Evolutionary conservation across 53 echinoderm and acorn worm species (phyloP).

Genomic region (Mesocentrotus franciscanus): DNA sequence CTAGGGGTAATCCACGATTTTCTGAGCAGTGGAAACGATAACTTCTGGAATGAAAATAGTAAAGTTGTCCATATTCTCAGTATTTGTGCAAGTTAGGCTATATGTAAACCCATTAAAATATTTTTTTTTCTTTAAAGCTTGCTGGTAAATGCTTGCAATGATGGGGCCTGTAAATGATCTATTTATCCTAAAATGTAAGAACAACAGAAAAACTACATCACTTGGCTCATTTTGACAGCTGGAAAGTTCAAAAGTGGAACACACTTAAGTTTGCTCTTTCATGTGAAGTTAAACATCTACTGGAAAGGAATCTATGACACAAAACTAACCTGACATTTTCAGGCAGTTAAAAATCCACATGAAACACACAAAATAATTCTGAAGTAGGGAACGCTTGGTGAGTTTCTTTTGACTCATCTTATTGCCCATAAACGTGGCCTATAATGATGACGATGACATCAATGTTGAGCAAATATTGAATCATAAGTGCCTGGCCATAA

Average conservation of each 20-base stretch:
- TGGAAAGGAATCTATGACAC: neutral
- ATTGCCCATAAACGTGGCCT: constrained; percentile 8
- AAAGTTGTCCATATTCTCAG: neutral
- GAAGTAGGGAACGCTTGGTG: neutral
- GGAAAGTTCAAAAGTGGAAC: neutral
- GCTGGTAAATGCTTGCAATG: neutral
- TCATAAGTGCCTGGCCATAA: constrained; percentile 22
- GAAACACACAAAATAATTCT: neutral
- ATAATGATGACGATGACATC: constrained; percentile 12
- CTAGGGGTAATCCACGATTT: too few species aligned
- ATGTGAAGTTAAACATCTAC: neutral
- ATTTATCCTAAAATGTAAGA: neutral
- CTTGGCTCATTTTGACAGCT: neutral
- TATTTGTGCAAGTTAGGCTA: neutral
- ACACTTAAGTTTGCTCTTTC: neutral
- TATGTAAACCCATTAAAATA: too few species aligned
- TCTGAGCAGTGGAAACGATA: too few species aligned
- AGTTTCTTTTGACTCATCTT: neutral
- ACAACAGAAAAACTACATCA: neutral
- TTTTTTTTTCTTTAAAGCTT: too few species aligned
- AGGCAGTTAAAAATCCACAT: neutral
- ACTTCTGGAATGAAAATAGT: neutral
- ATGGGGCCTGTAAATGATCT: neutral
- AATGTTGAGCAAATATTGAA: constrained; percentile 1
- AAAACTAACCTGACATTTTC: neutral